Evolutionary conservation across 2,113 vertebrate species (phyloP).

Genomic region (Bubo bubo): DNA sequence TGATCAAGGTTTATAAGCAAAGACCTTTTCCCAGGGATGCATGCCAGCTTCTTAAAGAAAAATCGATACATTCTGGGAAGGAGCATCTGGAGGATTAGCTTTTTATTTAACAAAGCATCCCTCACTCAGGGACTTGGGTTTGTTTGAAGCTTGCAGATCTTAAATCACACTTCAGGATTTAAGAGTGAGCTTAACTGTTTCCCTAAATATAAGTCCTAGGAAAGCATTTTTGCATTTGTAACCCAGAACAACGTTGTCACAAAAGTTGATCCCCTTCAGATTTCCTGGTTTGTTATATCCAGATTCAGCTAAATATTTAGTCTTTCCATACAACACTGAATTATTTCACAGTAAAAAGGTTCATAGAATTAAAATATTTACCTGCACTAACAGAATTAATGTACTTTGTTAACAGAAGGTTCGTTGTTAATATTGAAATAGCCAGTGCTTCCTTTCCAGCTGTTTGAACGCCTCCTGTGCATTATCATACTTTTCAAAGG

Average conservation of each 20-base stretch:
- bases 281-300: not conserved
- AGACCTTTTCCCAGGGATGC: not conserved
- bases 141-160: slow-evolving; percentile 6
- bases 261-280: not conserved
- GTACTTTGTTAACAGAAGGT: not conserved
- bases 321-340: not conserved
- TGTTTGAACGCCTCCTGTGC: not conserved
- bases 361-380: not conserved
- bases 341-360: not conserved
- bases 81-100: slow-evolving; percentile 15
- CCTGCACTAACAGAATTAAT: not conserved
- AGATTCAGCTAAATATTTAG: not conserved
- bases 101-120: slow-evolving; percentile 22
- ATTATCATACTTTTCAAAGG: not conserved
- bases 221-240: not conserved
- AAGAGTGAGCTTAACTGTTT: not conserved
- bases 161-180: not conserved
- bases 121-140: not conserved
- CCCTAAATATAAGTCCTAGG: not conserved
- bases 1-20: slow-evolving; percentile 23
- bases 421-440: not conserved
- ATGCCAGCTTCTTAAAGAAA: slow-evolving; percentile 16
- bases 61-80: not conserved
- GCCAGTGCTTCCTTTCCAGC: not conserved
- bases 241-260: not conserved